Percentiles rank a stretch among this genome's conserved stretches.
Evolutionary conservation across 2,888 invertebrate genomes (phyloP).

Genomic region (Andrena camellia): DNA sequence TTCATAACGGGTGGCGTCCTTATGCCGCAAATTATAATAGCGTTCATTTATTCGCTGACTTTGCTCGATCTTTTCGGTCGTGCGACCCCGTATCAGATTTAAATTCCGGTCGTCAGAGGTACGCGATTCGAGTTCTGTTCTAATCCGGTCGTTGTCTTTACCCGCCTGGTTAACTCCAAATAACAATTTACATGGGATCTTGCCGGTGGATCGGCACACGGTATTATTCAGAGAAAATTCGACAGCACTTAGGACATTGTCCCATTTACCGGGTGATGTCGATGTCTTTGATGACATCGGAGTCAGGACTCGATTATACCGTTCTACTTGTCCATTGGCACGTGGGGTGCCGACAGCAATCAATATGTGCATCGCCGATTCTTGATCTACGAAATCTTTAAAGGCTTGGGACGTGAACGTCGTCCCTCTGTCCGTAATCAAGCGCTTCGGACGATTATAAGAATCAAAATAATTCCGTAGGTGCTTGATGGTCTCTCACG

Average conservation of each 20-base stretch:
- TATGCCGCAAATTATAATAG: slow-evolving; percentile 2
- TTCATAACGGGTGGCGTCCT: not conserved
- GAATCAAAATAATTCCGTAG: slow-evolving; percentile 6
- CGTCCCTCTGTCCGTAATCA: slow-evolving; percentile 9
- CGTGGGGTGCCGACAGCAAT: slow-evolving; percentile 24
- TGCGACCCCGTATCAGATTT: no score
- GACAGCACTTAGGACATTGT: not conserved
- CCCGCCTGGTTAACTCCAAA: not conserved
- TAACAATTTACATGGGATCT: not conserved
- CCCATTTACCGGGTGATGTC: slow-evolving; percentile 2
- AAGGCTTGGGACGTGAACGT: slow-evolving; percentile 8
- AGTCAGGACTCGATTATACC: slow-evolving; percentile 2
- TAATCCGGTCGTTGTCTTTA: not conserved
- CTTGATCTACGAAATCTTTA: not conserved
- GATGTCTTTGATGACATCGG: not conserved
- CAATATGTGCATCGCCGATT: slow-evolving; percentile 14
- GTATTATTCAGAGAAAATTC: slow-evolving; percentile 12
- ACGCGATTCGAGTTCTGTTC: no score
- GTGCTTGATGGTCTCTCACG: slow-evolving; percentile 14
- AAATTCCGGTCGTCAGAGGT: no score
- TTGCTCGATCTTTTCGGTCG: not conserved
- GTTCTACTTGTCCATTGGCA: slow-evolving; percentile 15
- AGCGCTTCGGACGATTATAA: slow-evolving; percentile 9
- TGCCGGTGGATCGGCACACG: not conserved
- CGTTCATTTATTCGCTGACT: not conserved